These are phyloP conservation scores for Lipotes vexillifer DNA, from an alignment of 2,113 vertebrate species.

Conservation along the genomic window DNA sequence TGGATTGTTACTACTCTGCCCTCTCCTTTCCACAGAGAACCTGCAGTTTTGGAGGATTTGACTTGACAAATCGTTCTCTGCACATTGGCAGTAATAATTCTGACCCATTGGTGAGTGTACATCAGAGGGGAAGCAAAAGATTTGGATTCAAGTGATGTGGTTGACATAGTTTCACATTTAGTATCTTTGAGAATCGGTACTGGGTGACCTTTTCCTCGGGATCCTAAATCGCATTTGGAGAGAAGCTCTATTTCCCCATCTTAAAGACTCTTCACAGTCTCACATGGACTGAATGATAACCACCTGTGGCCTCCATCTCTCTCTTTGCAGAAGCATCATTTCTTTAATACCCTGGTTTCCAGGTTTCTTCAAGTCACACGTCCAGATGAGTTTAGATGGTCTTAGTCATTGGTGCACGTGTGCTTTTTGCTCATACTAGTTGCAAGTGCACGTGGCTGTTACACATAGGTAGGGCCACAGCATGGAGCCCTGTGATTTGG, in stretches of 20 bases:
- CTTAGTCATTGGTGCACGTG: background rate
- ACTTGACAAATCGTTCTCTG: conserved; percentile 94
- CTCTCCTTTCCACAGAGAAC: conserved; percentile 87
- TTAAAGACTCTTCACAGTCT: background rate
- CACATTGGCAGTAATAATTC: conserved; percentile 87
- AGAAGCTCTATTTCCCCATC: background rate
- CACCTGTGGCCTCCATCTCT: background rate
- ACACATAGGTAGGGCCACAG: accelerated
- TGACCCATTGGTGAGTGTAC: conserved; percentile 87
- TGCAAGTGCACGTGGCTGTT: background rate
- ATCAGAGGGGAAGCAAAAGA: background rate
- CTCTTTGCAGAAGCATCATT: accelerated
- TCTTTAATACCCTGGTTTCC: background rate
- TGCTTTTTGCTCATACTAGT: background rate
- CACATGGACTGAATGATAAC: accelerated
- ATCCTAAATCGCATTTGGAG: background rate
- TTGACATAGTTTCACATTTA: background rate
- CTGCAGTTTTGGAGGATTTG: conserved; percentile 98
- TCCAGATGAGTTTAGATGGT: background rate
- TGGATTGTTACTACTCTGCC: background rate
- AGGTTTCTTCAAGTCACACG: background rate
- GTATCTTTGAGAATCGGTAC: background rate
- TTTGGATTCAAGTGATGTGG: background rate
- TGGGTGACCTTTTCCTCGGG: background rate
- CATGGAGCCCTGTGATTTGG: background rate